Conservation (phyloP, 2,888 invertebrate genomes). For the Diarsia brunnea region DNA sequence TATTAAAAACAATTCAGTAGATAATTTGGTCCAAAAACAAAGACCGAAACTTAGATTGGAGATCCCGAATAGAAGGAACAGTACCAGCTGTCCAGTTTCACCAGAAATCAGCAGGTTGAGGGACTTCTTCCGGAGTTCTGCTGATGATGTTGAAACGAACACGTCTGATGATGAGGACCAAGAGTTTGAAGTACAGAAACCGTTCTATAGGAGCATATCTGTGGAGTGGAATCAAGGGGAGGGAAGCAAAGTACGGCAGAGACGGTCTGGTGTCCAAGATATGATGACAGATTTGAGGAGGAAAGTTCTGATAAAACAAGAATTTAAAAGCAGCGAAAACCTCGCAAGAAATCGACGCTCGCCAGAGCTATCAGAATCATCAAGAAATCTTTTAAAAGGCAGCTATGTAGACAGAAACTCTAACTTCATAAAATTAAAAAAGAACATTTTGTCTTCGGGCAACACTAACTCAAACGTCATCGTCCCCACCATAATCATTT, state of each 20-base stretch:
- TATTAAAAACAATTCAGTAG: conserved; percentile 68
- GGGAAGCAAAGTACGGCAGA: conserved; percentile 47
- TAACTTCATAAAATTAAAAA: conserved; percentile 67
- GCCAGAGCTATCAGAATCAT: conserved; percentile 40
- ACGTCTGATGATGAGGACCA: conserved; percentile 66
- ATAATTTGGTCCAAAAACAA: conserved; percentile 50
- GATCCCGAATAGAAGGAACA: conserved; percentile 63
- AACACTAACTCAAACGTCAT: conserved; percentile 49
- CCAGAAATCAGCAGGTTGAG: conserved; percentile 76
- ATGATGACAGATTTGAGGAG: conserved; percentile 76
- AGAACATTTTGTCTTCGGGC: conserved; percentile 51
- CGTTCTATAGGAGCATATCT: conserved; percentile 76
- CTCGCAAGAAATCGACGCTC: conserved; percentile 64
- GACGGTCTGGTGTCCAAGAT: conserved; percentile 71
- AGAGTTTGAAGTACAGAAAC: conserved; percentile 63
- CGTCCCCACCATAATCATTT: conserved; percentile 72
- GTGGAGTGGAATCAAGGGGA: conserved; percentile 66
- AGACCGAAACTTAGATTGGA: conserved; percentile 42
- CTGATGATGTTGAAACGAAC: conserved; percentile 67
- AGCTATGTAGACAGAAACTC: conserved; percentile 34
- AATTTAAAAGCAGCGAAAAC: conserved; percentile 80
- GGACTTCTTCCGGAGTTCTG: conserved; percentile 69
- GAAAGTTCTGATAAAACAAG: conserved; percentile 77
- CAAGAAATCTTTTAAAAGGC: conserved; percentile 31
- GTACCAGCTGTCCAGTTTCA: conserved; percentile 71